Evolutionary conservation across 1,140 invertebrate genomes (phyloP), one percentile per base, ranked within the genome.

Genomic region (Nixonia krombeini): DNA sequence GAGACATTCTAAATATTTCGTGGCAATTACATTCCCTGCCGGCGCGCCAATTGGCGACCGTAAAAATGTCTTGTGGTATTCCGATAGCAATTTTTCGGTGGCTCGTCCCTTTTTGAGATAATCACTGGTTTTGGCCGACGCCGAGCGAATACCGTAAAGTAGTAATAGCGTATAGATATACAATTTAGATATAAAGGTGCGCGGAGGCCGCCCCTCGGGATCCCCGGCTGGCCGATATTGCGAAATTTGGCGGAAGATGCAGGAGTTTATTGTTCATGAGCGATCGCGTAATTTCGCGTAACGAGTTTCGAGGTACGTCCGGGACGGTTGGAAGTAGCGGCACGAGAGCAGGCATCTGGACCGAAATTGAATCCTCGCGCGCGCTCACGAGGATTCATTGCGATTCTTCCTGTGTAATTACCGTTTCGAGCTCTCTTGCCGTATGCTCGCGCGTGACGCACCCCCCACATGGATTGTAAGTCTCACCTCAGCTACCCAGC

Each of bases 41-140:
- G 68, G 53, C 53, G 61, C 62, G 66, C 67, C 76, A 74, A 77
- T 78, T 73, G 67, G 53, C 62, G 56, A 53, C 70, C 66, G 69
- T 75, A 78, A 79, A 79, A 79, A 73, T 76, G 73, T 79, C 75
- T 72, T 70, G 74, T 28, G 72, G 73, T 74, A 77, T 79, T 75
- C 66, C 65, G 64, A 71, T 73, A 70, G 67, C 73, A 78, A 81
- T 83, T 79, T 82, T 80, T 82, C 81, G 65, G 80, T 81, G 75
- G 78, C 74, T 69, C 59, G 41, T 49, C 47, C 52, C 64, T 56
- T 73, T 70, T 70, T 58, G 52, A 68, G 72, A 77, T 82, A 82
- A 82, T 82, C 72, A 80, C 71, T 31, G 73, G 76, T 61, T 77
- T 56, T 51, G 45, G 40, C 10, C 26, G 33, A n/a, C n/a, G n/a